A percentile compares a stretch with the other conserved stretches of the same genome.
Conservation (phyloP, 2,113 vertebrate species). For the Meriones unguiculatus region DNA sequence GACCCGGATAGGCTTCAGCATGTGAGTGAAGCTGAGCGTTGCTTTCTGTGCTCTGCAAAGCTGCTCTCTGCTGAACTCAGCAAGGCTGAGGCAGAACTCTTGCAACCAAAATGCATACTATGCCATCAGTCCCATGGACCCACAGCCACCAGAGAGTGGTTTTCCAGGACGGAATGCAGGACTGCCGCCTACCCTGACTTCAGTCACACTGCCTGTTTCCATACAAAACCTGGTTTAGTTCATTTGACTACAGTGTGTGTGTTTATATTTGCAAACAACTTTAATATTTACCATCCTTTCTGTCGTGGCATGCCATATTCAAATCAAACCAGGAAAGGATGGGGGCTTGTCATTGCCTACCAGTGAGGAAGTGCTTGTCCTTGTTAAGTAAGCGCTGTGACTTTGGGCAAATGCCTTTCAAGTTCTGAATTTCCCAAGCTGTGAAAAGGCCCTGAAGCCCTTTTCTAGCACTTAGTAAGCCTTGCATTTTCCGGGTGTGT, state of each 20-base stretch:
- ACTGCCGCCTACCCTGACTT: not conserved
- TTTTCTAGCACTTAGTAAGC: conserved; percentile 23
- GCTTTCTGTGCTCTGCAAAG: not conserved
- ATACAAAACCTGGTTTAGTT: not conserved
- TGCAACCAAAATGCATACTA: not conserved
- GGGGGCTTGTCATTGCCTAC: not conserved
- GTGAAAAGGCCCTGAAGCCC: conserved; percentile 24
- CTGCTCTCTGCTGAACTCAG: conserved; percentile 36
- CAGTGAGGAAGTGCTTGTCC: conserved; percentile 28
- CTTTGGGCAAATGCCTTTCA: conserved; percentile 25
- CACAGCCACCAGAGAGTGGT: not conserved
- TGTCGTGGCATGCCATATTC: not conserved
- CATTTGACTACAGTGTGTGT: not conserved
- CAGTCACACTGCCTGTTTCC: not conserved
- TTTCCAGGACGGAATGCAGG: not conserved
- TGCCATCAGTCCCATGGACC: not conserved
- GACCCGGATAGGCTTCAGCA: conserved; percentile 4
- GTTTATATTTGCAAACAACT: not conserved
- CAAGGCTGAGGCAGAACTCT: not conserved
- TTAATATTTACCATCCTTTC: not conserved
- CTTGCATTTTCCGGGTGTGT: not conserved
- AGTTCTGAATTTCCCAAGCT: not conserved
- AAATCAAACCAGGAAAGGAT: not conserved
- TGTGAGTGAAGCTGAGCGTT: not conserved
- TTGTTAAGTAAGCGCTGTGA: conserved; percentile 53